phyloP scores from a whole-genome alignment of 2,113 vertebrate species.

The Rhea americana region DNA sequence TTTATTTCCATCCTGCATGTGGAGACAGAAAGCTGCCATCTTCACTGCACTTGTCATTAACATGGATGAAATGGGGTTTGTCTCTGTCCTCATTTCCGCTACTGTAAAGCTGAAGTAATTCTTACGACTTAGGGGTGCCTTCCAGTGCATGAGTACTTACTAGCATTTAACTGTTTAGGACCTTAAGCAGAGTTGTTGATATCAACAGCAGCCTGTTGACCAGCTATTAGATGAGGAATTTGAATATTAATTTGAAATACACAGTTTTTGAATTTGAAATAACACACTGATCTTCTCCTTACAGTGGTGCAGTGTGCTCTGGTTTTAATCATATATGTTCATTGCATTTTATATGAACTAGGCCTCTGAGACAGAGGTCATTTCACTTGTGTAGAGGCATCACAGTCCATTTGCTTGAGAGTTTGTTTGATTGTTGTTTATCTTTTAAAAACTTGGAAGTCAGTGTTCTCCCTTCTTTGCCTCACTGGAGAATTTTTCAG shows the following conservation, averaged over 20 bases:
- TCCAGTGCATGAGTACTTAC: neutral
- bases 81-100: neutral
- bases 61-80: fast-evolving
- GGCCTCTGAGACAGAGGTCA: neutral
- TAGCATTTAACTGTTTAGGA: neutral
- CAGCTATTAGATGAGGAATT: neutral
- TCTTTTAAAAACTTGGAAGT: neutral
- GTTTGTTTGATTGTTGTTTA: neutral
- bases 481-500: neutral
- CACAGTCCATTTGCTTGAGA: neutral
- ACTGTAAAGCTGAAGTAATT: neutral
- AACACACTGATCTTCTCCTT: neutral
- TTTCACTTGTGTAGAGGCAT: neutral
- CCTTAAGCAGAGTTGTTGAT: neutral
- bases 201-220: neutral
- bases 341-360: neutral
- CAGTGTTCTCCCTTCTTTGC: neutral
- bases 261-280: neutral
- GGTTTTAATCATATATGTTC: neutral
- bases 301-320: neutral
- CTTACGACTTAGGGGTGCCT: neutral
- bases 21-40: neutral
- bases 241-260: neutral
- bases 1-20: neutral
- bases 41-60: neutral